Base-by-base conservation (phyloP, 2,888 invertebrate species). In the Dryadula phaetusa region DNA sequence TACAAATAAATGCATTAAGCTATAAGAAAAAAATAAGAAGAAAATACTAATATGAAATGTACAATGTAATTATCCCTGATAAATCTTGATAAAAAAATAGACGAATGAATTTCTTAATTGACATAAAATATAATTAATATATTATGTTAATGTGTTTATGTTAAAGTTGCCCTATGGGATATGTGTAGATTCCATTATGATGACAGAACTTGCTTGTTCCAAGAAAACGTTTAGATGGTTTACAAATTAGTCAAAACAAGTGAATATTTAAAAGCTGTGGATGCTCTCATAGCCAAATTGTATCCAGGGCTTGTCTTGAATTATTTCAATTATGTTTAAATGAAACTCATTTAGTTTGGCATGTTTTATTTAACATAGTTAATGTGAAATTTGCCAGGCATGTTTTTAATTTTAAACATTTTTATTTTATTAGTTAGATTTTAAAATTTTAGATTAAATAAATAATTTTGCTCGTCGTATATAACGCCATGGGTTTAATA, bases 351-450 rank as follows among this genome's bases (percentile, higher is more conserved):
- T 34, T 54, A 18, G 16, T 54, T 37, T 22, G n/a, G 37, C 10
- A 20, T 54, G 20, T 40, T 22, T 32, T 53, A n/a, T 34, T 54
- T 54, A 37, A 54, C 20, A 37, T 22, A 18, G 37, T 37, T 54
- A 20, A 22, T 20, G n/a, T 54, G 37, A 54, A 54, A 54, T 54
- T 54, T 22, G 2, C 54, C 54, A 54, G 54, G 20, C 37, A 22
- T 37, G 37, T 14, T 18, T 37, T 37, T 37, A 54, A 37, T 37
- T 34, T 22, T 37, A 37, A 53, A 54, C 20, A 18, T 54, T 20
- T 18, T 18, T 18, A 18, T 18, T 10, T 46, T 18, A 46, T 18
- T 18, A 46, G 16, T 46, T 46, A n/a, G n/a, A n/a, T n/a, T n/a
- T n/a, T n/a, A n/a, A n/a, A n/a, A n/a, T n/a, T n/a, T n/a, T n/a